These are phyloP conservation scores for Meta bourneti DNA, from an alignment of 2,888 invertebrate genomes.

Conservation along the genomic window DNA sequence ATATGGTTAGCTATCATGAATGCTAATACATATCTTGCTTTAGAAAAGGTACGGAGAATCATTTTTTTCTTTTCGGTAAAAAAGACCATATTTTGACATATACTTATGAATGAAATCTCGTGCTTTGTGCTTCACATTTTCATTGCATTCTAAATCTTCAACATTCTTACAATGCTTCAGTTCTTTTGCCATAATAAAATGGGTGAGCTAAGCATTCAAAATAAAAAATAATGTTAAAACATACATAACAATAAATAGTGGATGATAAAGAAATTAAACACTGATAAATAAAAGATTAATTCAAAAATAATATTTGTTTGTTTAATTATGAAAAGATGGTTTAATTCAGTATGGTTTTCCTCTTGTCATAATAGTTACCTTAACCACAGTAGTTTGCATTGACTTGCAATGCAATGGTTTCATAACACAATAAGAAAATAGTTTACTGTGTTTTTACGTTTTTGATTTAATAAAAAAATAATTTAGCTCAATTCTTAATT, in stretches of 20 bases:
- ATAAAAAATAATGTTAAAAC: neutral
- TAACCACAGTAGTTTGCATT: no score
- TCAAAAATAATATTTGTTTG: neutral
- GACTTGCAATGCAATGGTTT: no score
- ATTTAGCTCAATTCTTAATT: no score
- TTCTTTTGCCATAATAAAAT: conserved; percentile 97
- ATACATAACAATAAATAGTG: neutral
- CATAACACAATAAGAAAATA: no score
- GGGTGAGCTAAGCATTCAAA: conserved; percentile 87
- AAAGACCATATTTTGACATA: conserved; percentile 95
- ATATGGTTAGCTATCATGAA: conserved; percentile 49
- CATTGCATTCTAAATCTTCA: conserved; percentile 91
- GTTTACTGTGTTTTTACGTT: no score
- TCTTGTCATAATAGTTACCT: no score
- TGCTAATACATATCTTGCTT: neutral
- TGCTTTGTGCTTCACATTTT: conserved; percentile 95
- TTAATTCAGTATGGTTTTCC: no score
- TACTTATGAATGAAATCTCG: conserved; percentile 97
- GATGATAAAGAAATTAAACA: neutral
- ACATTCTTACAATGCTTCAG: conserved; percentile 93
- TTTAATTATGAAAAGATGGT: no score
- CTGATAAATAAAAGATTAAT: neutral
- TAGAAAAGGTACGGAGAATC: conserved; percentile 32
- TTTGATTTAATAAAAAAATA: no score
- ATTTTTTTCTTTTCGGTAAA: conserved; percentile 79